phyloP scores from a whole-genome alignment of 1,140 invertebrate genomes.

The Periplaneta americana region DNA sequence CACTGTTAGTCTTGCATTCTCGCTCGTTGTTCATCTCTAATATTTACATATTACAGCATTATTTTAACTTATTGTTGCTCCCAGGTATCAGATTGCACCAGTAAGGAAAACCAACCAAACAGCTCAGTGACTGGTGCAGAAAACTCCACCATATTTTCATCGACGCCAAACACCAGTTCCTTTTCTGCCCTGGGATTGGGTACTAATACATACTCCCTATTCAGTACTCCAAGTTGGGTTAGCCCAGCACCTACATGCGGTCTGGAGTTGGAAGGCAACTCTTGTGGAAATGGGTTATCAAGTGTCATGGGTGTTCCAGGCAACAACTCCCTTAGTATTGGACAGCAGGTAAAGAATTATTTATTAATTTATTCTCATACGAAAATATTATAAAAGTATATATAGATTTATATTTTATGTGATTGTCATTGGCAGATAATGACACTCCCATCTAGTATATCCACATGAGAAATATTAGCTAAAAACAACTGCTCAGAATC shows the following conservation, averaged over 20 bases:
- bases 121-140: conserved; percentile 30
- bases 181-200: conserved; percentile 31
- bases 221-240: conserved; percentile 51
- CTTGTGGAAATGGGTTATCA: background rate
- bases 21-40: too few species aligned
- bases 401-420: too few species aligned
- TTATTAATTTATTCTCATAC: too few species aligned
- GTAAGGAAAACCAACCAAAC: conserved; percentile 29
- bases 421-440: too few species aligned
- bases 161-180: conserved; percentile 1
- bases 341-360: conserved; percentile 13
- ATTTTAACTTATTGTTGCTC: too few species aligned
- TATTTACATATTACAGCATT: too few species aligned
- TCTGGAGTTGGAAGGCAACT: conserved; percentile 6
- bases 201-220: conserved; percentile 61
- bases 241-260: background rate
- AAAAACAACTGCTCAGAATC: too few species aligned
- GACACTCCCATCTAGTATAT: too few species aligned
- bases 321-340: conserved; percentile 8
- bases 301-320: conserved; percentile 10
- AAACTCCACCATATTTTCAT: conserved; percentile 9
- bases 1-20: too few species aligned
- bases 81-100: conserved; percentile 4
- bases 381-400: too few species aligned
- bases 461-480: too few species aligned